Percentiles rank a stretch among this genome's conserved stretches.
Evolutionary conservation across 2,888 invertebrate genomes (phyloP).

Genomic region (Euphydryas editha): DNA sequence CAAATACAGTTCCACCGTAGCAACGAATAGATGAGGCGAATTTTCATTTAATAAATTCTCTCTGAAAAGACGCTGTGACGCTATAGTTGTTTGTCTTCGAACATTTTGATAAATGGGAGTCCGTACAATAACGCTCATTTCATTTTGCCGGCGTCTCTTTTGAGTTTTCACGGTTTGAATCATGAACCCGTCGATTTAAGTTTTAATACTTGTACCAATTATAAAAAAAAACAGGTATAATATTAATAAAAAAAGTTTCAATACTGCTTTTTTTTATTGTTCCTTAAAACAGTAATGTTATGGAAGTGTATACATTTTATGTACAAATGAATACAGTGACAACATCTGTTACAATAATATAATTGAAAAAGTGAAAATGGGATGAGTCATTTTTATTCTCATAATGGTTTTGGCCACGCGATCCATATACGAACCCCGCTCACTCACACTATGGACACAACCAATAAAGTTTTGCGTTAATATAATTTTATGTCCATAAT

Average conservation of each 20-base stretch:
- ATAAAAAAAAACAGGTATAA: not conserved
- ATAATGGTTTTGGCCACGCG: constrained; percentile 32
- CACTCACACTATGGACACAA: not conserved
- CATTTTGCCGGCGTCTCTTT: constrained; percentile 54
- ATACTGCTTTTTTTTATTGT: too few species aligned
- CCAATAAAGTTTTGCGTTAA: not conserved
- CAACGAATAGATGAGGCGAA: constrained; percentile 52
- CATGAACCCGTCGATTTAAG: not conserved
- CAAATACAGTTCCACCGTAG: constrained; percentile 55
- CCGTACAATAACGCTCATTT: constrained; percentile 72
- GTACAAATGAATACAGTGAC: constrained; percentile 34
- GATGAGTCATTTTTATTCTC: constrained; percentile 54
- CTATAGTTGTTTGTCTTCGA: constrained; percentile 50
- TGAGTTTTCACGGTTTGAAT: constrained; percentile 46
- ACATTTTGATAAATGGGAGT: constrained; percentile 79
- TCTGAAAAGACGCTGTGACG: constrained; percentile 43
- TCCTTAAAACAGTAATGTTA: not conserved
- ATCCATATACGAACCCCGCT: constrained; percentile 23
- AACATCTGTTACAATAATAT: constrained; percentile 59
- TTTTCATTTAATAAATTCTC: constrained; percentile 60
- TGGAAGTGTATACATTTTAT: not conserved
- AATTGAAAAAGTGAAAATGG: constrained; percentile 50
- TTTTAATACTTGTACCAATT: not conserved
- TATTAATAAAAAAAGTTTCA: not conserved
- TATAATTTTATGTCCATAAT: not conserved